Percentiles rank a stretch among this genome's conserved stretches.
These are phyloP conservation scores for Balanococcus diminutus DNA, from an alignment of 2,888 invertebrate genomes.

Conservation along the genomic window DNA sequence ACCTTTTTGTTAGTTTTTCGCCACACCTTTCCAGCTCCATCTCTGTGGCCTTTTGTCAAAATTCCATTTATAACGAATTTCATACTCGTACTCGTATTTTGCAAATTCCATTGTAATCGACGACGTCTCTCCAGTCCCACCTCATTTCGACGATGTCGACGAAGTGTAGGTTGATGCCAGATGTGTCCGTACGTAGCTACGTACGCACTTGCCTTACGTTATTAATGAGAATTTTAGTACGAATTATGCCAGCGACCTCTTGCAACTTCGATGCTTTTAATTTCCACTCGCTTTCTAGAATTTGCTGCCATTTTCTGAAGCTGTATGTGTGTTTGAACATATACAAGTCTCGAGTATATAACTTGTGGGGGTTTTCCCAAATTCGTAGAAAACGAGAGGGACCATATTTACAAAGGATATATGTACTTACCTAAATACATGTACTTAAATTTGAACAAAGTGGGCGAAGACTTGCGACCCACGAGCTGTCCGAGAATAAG, in stretches of 20 bases:
- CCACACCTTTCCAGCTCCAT: neutral
- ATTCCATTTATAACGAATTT: neutral
- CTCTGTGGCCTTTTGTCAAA: neutral
- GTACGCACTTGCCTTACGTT: neutral
- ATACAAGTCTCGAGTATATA: neutral
- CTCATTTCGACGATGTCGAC: neutral
- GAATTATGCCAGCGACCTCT: neutral
- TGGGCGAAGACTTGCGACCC: neutral
- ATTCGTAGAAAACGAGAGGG: neutral
- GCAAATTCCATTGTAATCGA: neutral
- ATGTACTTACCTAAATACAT: too few species aligned
- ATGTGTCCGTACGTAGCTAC: neutral
- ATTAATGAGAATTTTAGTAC: neutral
- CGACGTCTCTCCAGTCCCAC: neutral
- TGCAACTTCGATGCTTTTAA: neutral
- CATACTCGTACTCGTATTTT: too few species aligned
- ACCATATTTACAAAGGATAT: too few species aligned
- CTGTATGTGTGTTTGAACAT: neutral
- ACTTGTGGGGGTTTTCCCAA: neutral
- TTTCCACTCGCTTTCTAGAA: neutral
- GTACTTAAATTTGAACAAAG: too few species aligned
- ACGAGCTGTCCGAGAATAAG: neutral
- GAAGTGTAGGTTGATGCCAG: neutral
- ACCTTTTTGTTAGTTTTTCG: neutral
- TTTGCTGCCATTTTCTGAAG: neutral